Evolutionary conservation across 2,113 vertebrate genomes (phyloP).

Genomic region (Willisornis vidua): DNA sequence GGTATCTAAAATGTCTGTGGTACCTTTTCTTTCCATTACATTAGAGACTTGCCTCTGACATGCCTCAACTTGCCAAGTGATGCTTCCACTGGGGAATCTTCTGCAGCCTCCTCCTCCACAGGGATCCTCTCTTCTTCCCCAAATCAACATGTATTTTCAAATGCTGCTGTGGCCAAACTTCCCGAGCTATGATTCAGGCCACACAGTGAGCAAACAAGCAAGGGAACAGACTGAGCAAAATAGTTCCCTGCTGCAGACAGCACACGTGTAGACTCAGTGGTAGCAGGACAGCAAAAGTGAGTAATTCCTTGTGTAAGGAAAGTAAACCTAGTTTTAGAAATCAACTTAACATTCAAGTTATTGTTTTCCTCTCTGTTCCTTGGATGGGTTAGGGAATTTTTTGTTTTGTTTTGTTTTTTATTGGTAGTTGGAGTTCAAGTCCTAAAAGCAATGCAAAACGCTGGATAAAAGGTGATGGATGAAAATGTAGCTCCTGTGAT

Average conservation of each 20-base stretch:
- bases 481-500: neutral
- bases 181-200: neutral
- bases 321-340: neutral
- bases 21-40: neutral
- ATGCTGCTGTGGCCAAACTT: neutral
- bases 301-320: neutral
- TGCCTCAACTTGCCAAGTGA: neutral
- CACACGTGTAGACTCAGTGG: neutral
- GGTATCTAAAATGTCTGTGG: neutral
- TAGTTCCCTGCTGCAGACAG: neutral
- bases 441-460: neutral
- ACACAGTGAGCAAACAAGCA: neutral
- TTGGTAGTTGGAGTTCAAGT: neutral
- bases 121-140: neutral
- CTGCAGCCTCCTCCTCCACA: neutral
- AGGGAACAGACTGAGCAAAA: neutral
- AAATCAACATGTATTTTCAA: neutral
- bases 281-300: neutral
- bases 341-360: neutral
- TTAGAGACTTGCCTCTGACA: neutral
- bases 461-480: neutral
- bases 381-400: neutral
- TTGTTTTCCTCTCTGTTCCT: neutral
- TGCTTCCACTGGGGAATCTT: neutral
- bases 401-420: neutral